A percentile compares a stretch with the other conserved stretches of the same genome.
Evolutionary conservation across 1,140 invertebrate genomes (phyloP).

Genomic region (Trichonephila clavipes): DNA sequence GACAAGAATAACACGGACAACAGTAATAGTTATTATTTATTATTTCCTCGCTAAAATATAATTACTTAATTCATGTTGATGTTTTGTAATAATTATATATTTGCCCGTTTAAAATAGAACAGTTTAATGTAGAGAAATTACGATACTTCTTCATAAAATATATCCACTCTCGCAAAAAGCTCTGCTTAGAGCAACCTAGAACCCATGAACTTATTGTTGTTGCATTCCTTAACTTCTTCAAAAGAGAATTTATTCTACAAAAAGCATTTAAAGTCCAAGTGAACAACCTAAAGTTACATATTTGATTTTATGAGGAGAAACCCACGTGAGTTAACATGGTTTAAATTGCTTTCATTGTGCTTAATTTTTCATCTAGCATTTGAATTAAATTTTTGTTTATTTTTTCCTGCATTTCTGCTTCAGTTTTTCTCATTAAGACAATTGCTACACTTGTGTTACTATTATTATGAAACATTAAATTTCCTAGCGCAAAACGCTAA

Average conservation of each 20-base stretch:
- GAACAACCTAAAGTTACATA: slow-evolving; percentile 60
- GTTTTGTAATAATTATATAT: too few species aligned
- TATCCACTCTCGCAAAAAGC: too few species aligned
- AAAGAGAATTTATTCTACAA: neutral
- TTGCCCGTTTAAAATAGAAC: too few species aligned
- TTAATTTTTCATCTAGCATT: slow-evolving; percentile 56
- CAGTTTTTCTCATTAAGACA: slow-evolving; percentile 69
- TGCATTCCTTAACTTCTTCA: slow-evolving; percentile 25
- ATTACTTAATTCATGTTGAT: too few species aligned
- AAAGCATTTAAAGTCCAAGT: slow-evolving; percentile 54
- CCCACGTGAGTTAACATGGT: slow-evolving; percentile 44
- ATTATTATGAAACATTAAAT: slow-evolving; percentile 65
- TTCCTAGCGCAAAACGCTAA: slow-evolving; percentile 7
- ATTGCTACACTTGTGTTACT: slow-evolving; percentile 58
- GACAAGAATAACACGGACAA: too few species aligned
- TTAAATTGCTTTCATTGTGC: slow-evolving; percentile 70
- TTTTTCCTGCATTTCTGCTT: slow-evolving; percentile 1
- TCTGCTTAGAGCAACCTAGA: neutral
- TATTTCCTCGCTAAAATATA: too few species aligned
- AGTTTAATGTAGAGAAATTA: too few species aligned
- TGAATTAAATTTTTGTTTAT: slow-evolving; percentile 67
- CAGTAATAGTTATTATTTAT: too few species aligned
- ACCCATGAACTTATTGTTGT: neutral
- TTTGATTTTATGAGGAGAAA: slow-evolving; percentile 55
- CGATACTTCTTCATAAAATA: too few species aligned